Evolutionary conservation across 2,888 invertebrate species (phyloP), one percentile per base, ranked within the genome.

Genomic region (Pachycephus smyrnensis): DNA sequence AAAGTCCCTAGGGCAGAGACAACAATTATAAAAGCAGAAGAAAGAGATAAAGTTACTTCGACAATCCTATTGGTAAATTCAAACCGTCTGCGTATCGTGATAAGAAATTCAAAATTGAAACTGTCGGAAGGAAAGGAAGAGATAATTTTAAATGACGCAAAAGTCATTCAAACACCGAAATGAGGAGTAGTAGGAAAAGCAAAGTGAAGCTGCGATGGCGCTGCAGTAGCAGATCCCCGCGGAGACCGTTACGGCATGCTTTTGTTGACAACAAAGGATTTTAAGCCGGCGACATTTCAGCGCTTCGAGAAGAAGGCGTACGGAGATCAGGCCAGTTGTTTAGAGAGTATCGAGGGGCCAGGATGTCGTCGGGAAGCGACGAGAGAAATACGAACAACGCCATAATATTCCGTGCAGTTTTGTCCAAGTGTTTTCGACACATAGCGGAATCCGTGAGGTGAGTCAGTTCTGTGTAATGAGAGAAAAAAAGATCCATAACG

Each of bases 361-460:
- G 40, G 40, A 55, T 55, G 40, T 55, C 40, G 40, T 23, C 23
- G 9, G 40, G 9, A 55, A 55, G 40, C 9, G 33, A 40, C 23
- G 80, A 82, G 69, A 75, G 79, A 11, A 76, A 78, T 4, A 37
- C 83, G 9, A 89, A 90, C 75, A 88, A 87, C 77, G 79, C 84
- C 74, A 77, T 87, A 23, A 79, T 87, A 11, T 87, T 90, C 75
- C 84, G 83, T 31, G 84, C 87, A 11, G 86, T 86, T 3, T 68
- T 90, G 40, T 82, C 84, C 11, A 87, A 87, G 36, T 82, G 77
- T 73, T 83, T 90, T 40, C 83, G 85, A 77, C 82, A 81, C n/a
- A 86, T 89, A 71, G 84, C 88, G 4, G 85, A 87, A 32, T 88
- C 86, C 30, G 88, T 90, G 30, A 89, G 89, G 90, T 90, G 76